Conservation (phyloP, 2,888 invertebrate genomes). For the Andrena bicolor region DNA sequence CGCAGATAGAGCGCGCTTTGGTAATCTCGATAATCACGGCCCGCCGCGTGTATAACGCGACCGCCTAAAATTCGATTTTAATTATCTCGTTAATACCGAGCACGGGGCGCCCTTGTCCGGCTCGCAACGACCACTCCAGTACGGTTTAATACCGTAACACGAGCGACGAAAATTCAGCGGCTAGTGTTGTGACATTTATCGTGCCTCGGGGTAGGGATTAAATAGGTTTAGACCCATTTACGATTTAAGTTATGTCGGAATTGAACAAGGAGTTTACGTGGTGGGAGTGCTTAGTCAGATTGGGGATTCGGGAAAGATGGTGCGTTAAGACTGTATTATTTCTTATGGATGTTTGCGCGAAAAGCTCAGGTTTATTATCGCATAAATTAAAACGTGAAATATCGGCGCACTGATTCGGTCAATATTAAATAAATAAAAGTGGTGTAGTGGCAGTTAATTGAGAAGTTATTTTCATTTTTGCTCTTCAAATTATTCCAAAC, state of each 20-base stretch:
- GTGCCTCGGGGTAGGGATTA: neutral
- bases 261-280: too few relatives aligned
- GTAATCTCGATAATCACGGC: conserved; percentile 46
- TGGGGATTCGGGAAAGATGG: too few relatives aligned
- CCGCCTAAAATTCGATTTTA: conserved; percentile 54
- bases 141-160: conserved; percentile 5
- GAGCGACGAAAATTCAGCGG: conserved; percentile 13
- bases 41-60: conserved; percentile 14
- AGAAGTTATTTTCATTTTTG: too few relatives aligned
- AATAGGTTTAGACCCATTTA: neutral
- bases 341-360: too few relatives aligned
- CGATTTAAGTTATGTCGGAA: neutral
- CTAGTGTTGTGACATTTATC: neutral
- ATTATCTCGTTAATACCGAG: conserved; percentile 49
- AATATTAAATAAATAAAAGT: too few relatives aligned
- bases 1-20: conserved; percentile 13
- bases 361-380: too few relatives aligned
- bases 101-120: neutral
- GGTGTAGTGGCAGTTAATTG: too few relatives aligned
- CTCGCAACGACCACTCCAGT: neutral
- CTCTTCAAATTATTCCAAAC: too few relatives aligned
- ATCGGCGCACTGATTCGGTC: too few relatives aligned
- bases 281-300: too few relatives aligned
- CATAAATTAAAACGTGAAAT: too few relatives aligned
- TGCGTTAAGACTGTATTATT: too few relatives aligned